Evolutionary conservation across 2,888 invertebrate genomes (phyloP).

Genomic region (Heliconius hortense): DNA sequence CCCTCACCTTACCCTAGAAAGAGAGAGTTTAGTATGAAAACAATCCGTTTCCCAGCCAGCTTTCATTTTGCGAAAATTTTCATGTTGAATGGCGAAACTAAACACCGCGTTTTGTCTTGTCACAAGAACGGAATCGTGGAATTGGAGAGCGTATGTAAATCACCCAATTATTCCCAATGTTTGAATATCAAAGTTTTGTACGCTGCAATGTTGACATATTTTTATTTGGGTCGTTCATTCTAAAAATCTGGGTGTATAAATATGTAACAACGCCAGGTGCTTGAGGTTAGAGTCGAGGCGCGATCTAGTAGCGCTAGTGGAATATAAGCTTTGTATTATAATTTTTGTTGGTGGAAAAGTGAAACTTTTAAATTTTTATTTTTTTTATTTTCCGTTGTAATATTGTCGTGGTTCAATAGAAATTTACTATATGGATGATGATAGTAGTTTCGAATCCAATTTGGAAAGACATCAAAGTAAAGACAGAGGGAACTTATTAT

Average conservation of each 20-base stretch:
- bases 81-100: not conserved
- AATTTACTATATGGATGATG: not conserved
- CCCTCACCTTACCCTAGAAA: fast-evolving
- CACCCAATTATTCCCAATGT: slow-evolving; percentile 18
- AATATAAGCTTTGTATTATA: not conserved
- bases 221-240: slow-evolving; percentile 29
- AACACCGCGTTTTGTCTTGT: not conserved
- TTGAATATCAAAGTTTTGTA: slow-evolving; percentile 25
- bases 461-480: not conserved
- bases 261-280: slow-evolving; percentile 23
- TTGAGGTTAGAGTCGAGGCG: slow-evolving; percentile 11
- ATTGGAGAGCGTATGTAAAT: slow-evolving; percentile 30
- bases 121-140: no score
- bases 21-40: not conserved
- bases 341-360: not conserved
- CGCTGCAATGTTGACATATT: slow-evolving; percentile 28
- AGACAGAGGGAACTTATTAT: no score
- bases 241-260: slow-evolving; percentile 21
- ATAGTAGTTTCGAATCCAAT: not conserved
- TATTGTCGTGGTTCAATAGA: no score
- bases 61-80: not conserved
- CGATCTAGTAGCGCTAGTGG: slow-evolving; percentile 7
- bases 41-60: no score
- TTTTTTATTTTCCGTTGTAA: no score
- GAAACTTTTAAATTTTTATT: no score